These are phyloP conservation scores for Drosophila baimaii DNA, from an alignment of 1,140 invertebrate species.

Conservation along the genomic window DNA sequence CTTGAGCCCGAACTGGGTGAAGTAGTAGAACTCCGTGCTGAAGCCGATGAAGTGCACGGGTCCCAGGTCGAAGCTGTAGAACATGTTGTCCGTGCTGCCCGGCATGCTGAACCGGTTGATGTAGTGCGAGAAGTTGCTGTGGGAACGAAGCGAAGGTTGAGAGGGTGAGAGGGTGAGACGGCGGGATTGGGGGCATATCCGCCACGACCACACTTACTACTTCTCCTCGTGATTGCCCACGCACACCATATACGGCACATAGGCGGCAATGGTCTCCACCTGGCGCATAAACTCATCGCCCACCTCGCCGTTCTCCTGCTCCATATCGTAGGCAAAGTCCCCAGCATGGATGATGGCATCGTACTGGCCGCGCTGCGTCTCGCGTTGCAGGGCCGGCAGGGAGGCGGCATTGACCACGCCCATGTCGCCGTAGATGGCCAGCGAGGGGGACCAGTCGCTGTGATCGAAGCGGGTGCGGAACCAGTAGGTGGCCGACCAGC, in stretches of 20 bases:
- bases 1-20: slow-evolving; percentile 93
- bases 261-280: slow-evolving; percentile 93
- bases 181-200: background rate
- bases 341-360: slow-evolving; percentile 97
- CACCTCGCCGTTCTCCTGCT: slow-evolving; percentile 89
- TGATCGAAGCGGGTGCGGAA: slow-evolving; percentile 89
- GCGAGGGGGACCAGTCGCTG: slow-evolving; percentile 89
- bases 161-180: too few species aligned
- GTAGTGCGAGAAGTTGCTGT: slow-evolving; percentile 96
- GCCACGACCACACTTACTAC: slow-evolving; percentile 86
- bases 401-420: slow-evolving; percentile 95
- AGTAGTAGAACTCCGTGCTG: slow-evolving; percentile 98
- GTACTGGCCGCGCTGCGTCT: slow-evolving; percentile 91
- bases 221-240: slow-evolving; percentile 95
- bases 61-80: slow-evolving; percentile 96
- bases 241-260: slow-evolving; percentile 96
- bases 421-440: slow-evolving; percentile 96
- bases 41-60: slow-evolving; percentile 96
- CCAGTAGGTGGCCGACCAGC: slow-evolving; percentile 92
- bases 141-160: too few species aligned
- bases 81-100: slow-evolving; percentile 89
- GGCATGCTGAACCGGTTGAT: slow-evolving; percentile 95
- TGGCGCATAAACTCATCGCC: slow-evolving; percentile 97
- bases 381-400: slow-evolving; percentile 91
- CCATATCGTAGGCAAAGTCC: slow-evolving; percentile 98